Evolutionary conservation across 2,888 invertebrate genomes (phyloP), one percentile per base, ranked within the genome.

Genomic region (Perizoma affinitatum): DNA sequence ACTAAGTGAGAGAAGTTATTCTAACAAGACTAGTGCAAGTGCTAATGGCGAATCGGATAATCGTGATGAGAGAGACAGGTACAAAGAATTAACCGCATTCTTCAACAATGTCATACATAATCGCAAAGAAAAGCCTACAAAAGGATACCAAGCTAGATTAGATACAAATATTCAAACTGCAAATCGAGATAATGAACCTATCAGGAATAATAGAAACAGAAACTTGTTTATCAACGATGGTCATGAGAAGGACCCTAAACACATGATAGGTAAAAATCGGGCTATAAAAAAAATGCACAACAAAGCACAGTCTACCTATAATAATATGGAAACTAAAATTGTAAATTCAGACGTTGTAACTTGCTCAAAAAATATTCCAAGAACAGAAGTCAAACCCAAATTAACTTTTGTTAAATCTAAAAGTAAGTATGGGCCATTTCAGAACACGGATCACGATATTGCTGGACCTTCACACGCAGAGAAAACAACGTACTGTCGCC

Each of bases 401-500:
- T 11, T 9, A 7, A 49, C 48, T 0, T 48, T 41, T 36, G 40
- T 59, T 7, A 38, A 48, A 11, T 22, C 47, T 5, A 56, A 43
- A 38, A 33, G 51, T 22, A 50, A 56, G 7, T 40, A 47, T 38
- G 43, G 33, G n/a, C 3, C 11, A 33, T n/a, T 7, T 11, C n/a
- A 36, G 6, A 41, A 50, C 43, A 38, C 9, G 45, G 51, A 40
- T 43, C 9, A 43, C 42, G 35, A 36, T 36, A 41, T 42, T 9
- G 9, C 7, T 5, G 47, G 56, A 45, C 69, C 72, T 40, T 68
- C 63, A 51, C 62, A 66, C 55, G 70, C 71, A 10, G 84, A 85
- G 36, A 86, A 86, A 71, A 69, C 74, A 0, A 84, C 85, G 0
- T 81, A 82, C 50, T 84, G 83, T 47, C 80, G 80, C 6, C 83